These are phyloP conservation scores for Otocyon megalotis DNA, from an alignment of 2,113 vertebrate genomes.

Conservation along the genomic window DNA sequence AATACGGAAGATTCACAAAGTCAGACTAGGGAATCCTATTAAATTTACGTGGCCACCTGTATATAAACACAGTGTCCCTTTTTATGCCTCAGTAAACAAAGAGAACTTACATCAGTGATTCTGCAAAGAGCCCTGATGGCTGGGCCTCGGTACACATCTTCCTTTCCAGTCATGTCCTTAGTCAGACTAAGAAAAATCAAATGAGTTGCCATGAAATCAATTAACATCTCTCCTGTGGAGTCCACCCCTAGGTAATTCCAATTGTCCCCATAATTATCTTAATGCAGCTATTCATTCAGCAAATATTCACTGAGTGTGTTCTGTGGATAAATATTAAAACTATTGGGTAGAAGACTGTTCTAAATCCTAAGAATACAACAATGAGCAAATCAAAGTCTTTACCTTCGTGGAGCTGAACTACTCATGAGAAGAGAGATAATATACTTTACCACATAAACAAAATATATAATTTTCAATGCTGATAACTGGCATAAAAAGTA, in stretches of 20 bases:
- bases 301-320: neutral
- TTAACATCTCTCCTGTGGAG: neutral
- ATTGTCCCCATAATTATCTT: neutral
- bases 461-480: neutral
- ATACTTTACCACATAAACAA: neutral
- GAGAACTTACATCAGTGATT: slow-evolving; percentile 95
- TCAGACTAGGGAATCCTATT: neutral
- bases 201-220: slow-evolving; percentile 46
- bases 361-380: slow-evolving; percentile 16
- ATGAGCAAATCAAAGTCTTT: slow-evolving; percentile 19
- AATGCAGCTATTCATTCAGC: neutral
- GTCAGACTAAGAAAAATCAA: slow-evolving; percentile 90
- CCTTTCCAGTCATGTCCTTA: slow-evolving; percentile 99
- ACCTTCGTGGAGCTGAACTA: neutral
- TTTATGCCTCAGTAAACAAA: neutral
- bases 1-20: neutral
- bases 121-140: slow-evolving; percentile 98
- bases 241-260: neutral
- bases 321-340: neutral
- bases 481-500: neutral
- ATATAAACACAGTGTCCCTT: neutral
- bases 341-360: neutral
- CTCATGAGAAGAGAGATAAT: neutral
- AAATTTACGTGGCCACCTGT: neutral
- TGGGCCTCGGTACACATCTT: slow-evolving; percentile 96